These are phyloP conservation scores for Drepana falcataria DNA, from an alignment of 2,888 invertebrate species.

Conservation along the genomic window DNA sequence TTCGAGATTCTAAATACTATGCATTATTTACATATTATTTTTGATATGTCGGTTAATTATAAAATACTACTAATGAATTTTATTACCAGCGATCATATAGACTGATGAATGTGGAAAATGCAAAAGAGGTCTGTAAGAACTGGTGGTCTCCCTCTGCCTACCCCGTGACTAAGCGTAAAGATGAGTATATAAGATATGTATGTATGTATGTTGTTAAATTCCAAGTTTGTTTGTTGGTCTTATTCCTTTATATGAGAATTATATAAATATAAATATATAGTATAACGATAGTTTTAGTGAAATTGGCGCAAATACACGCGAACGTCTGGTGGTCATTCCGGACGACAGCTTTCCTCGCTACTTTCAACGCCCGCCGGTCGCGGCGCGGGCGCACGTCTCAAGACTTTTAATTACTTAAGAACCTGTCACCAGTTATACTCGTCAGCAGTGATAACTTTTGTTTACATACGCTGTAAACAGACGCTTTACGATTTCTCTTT, in stretches of 20 bases:
- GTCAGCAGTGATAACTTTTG: conserved; percentile 14
- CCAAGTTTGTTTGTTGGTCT: too few relatives aligned
- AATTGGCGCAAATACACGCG: conserved; percentile 32
- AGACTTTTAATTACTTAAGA: conserved; percentile 63
- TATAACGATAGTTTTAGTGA: neutral
- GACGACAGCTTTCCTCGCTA: conserved; percentile 68
- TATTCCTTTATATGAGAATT: too few relatives aligned
- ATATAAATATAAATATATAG: too few relatives aligned
- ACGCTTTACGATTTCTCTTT: conserved; percentile 2
- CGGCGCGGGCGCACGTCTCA: conserved; percentile 42
- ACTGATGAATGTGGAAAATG: too few relatives aligned
- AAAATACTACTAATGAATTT: too few relatives aligned
- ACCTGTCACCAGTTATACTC: conserved; percentile 29
- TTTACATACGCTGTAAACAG: conserved; percentile 5
- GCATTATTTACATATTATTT: conserved; percentile 14
- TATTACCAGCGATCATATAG: too few relatives aligned
- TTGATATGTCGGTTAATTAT: neutral
- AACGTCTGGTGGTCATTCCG: conserved; percentile 60
- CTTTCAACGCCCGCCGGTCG: conserved; percentile 46
- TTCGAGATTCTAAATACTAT: conserved; percentile 6
- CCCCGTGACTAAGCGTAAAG: too few relatives aligned
- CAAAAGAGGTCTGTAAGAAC: too few relatives aligned
- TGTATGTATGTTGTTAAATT: too few relatives aligned
- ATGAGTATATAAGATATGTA: too few relatives aligned
- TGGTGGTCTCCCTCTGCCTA: too few relatives aligned